Evolutionary conservation across 2,797 vertebrate species (phyloP), one percentile per base, ranked within the genome.

Genomic region (Enteromius unitaeniatus): DNA sequence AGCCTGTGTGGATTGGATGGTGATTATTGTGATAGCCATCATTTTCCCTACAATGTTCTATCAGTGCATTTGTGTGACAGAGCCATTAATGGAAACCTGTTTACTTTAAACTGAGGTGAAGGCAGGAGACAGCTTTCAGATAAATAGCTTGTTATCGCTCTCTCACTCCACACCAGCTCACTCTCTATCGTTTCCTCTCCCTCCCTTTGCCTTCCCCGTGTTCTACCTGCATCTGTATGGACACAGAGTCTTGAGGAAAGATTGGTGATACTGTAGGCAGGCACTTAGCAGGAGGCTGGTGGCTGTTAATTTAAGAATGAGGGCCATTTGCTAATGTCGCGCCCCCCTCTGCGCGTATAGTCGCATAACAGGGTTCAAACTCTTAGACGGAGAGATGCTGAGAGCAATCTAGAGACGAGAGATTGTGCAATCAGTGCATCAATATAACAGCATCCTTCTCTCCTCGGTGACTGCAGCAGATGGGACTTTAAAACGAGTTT

Each of bases 1-100:
- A 88, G 75, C 62, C 62, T 51, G 31, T 45, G 70, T 72, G 81
- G 81, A 90, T 89, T 78, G 88, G 78, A 72, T 75, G 80, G 84
- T 85, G 85, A 91, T 92, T 90, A 89, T 83, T 78, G 79, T 87
- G 78, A 92, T 92, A 78, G 87, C 86, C 79, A 86, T 91, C 77
- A 89, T 91, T 92, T 90, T 76, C 73, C 75, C 76, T 47, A 89
- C 88, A 86, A 86, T 55, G 85, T 81, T 60, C 82, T 79, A 68
- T 81, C 76, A 73, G 67, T 79, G 83, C 79, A 34, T 86, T 79
- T 85, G 83, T 87, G 89, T 88, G 90, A 86, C 86, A 81, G 70
- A 68, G 80, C 79, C 77, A 81, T 87, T 91, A 91, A 91, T 88
- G 86, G 85, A 87, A 89, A 79, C 62, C 79, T 82, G 68, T 91